Evolutionary conservation across 2,888 invertebrate species (phyloP), one percentile per base, ranked within the genome.

Genomic region (Calephelis perditalis): DNA sequence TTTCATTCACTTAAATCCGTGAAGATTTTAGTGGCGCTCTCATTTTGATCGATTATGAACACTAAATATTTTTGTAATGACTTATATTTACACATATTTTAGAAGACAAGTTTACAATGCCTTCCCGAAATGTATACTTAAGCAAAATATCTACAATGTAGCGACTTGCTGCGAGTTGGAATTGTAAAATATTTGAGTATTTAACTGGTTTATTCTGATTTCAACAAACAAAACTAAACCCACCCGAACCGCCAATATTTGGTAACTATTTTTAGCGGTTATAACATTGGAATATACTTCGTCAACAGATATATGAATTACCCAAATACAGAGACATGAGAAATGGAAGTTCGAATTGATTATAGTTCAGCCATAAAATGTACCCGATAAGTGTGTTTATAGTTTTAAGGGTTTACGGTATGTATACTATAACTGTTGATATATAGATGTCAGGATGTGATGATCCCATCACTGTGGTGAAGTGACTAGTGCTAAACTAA

Each of bases 261-360:
- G 58, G 61, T 60, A 64, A 55, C 45, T 61, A 61, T 64, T 64
- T 65, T 67, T 64, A 67, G 65, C 63, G 58, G 61, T 65, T 62
- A 64, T 67, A 66, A 63, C 57, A 57, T 60, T 60, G 26, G 35
- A 52, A 52, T 35, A 35, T 52, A 60, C 46, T 55, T 60, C 59
- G 77, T 81, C 75, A 78, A 64, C 66, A 62, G 52, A 7, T 66
- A 73, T 67, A 79, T 78, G 66, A 74, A 68, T 69, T 78, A 65
- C 63, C 67, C 76, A 83, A 81, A 84, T 72, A 68, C 49, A 63
- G 68, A 71, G 69, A 75, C 84, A 82, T 85, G 84, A 79, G 83
- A 77, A 70, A 68, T 69, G 68, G 61, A 79, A 70, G 78, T 76
- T 82, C 77, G 74, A 73, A 75, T 83, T 80, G 74, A 85, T 86